phyloP scores from a whole-genome alignment of 2,888 invertebrate species.

The Lepidocyrtinus sp. region DNA sequence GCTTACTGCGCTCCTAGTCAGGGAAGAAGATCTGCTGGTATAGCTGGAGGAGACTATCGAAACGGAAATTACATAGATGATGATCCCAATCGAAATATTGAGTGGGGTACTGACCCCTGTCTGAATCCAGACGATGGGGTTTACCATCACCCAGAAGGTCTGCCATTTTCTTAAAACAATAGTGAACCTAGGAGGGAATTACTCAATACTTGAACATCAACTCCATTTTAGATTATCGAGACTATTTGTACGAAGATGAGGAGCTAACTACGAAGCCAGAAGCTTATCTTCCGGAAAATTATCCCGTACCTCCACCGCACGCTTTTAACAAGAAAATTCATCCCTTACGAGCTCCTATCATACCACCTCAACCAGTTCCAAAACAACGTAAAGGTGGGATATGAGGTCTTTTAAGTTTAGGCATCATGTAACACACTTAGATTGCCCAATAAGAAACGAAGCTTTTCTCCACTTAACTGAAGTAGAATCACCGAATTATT shows the following conservation, averaged over 20 bases:
- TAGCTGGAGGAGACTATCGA: no score
- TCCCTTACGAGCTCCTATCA: slow-evolving; percentile 29
- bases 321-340: slow-evolving; percentile 1
- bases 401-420: no score
- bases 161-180: background rate
- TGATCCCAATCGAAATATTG: background rate
- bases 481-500: no score
- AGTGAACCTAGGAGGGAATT: no score
- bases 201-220: no score
- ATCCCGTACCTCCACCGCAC: slow-evolving; percentile 22
- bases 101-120: background rate
- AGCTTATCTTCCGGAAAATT: slow-evolving; percentile 38
- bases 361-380: background rate
- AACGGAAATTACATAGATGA: no score
- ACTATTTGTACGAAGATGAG: slow-evolving; percentile 26
- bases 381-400: background rate
- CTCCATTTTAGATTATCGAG: slow-evolving; percentile 5
- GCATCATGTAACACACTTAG: no score
- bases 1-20: no score
- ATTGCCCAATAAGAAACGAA: no score
- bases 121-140: background rate
- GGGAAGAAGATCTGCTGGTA: background rate
- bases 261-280: slow-evolving; percentile 31
- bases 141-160: background rate
- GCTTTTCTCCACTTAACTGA: no score